Evolutionary conservation across 2,797 vertebrate genomes (phyloP).

Genomic region (Hafferia zeledoni): DNA sequence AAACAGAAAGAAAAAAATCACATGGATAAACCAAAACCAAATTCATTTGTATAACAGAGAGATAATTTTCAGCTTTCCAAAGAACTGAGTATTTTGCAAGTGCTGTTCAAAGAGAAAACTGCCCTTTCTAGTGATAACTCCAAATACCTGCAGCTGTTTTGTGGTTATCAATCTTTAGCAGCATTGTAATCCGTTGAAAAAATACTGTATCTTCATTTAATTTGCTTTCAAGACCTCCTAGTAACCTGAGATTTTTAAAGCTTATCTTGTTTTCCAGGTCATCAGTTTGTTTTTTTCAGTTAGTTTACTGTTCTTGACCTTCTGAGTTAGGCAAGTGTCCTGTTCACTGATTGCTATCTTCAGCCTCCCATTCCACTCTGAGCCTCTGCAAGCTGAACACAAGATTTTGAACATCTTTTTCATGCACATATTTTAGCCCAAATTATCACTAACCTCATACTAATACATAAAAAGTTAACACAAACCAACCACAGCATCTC

Average conservation of each 20-base stretch:
- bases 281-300: conserved; percentile 51
- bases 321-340: conserved; percentile 30
- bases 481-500: not conserved
- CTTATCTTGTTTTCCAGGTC: conserved; percentile 63
- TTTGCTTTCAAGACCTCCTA: conserved; percentile 18
- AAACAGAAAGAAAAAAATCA: not conserved
- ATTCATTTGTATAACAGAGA: not conserved
- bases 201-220: conserved; percentile 6
- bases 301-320: conserved; percentile 26
- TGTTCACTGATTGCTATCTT: conserved; percentile 51
- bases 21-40: not conserved
- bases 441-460: conserved; percentile 43
- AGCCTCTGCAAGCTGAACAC: conserved; percentile 15
- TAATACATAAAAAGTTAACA: conserved; percentile 8
- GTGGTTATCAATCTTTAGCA: conserved; percentile 20
- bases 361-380: conserved; percentile 39
- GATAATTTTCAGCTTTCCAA: not conserved
- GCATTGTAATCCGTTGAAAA: conserved; percentile 25
- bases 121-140: conserved; percentile 24
- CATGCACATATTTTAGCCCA: not conserved
- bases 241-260: conserved; percentile 70
- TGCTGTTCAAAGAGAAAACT: not conserved
- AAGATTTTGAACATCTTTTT: conserved; percentile 39
- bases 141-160: not conserved
- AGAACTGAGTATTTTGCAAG: not conserved